Percentiles rank a stretch among this genome's conserved stretches.
These are phyloP conservation scores for Diorhabda elongata DNA, from an alignment of 1,140 invertebrate genomes.

Conservation along the genomic window DNA sequence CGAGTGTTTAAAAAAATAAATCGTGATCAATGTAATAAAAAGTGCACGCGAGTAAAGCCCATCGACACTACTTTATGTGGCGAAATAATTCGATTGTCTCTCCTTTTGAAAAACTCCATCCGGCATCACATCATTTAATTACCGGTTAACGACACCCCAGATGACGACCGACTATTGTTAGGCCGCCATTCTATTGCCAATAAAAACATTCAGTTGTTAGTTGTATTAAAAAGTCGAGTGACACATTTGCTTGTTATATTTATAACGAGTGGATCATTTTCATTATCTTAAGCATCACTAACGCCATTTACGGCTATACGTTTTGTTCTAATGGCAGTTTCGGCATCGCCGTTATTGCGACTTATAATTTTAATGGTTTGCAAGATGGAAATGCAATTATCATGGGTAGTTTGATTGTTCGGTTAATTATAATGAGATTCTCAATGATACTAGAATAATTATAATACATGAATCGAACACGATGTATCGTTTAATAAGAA, in stretches of 20 bases:
- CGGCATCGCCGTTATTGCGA: background rate
- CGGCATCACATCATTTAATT: slow-evolving; percentile 40
- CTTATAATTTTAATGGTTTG: background rate
- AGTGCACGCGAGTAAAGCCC: background rate
- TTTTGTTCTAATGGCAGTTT: background rate
- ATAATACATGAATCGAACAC: no score
- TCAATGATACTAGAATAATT: no score
- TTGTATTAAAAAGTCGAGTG: slow-evolving; percentile 28
- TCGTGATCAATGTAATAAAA: background rate
- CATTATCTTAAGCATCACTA: slow-evolving; percentile 6
- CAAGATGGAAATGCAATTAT: background rate
- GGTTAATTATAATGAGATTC: no score
- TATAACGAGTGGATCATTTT: background rate
- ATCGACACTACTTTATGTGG: slow-evolving; percentile 13
- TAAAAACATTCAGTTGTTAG: slow-evolving; percentile 37
- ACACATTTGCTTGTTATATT: slow-evolving; percentile 11
- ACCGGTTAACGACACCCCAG: slow-evolving; percentile 40
- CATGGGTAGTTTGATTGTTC: no score
- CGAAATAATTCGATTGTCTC: slow-evolving; percentile 13
- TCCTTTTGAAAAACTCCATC: slow-evolving; percentile 32
- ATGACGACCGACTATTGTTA: slow-evolving; percentile 31
- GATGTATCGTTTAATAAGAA: no score
- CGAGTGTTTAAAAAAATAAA: no score
- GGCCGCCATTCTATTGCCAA: slow-evolving; percentile 35
- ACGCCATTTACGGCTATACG: background rate